Evolutionary conservation across 2,888 invertebrate genomes (phyloP).

Genomic region (Drosophila kuntzei): DNA sequence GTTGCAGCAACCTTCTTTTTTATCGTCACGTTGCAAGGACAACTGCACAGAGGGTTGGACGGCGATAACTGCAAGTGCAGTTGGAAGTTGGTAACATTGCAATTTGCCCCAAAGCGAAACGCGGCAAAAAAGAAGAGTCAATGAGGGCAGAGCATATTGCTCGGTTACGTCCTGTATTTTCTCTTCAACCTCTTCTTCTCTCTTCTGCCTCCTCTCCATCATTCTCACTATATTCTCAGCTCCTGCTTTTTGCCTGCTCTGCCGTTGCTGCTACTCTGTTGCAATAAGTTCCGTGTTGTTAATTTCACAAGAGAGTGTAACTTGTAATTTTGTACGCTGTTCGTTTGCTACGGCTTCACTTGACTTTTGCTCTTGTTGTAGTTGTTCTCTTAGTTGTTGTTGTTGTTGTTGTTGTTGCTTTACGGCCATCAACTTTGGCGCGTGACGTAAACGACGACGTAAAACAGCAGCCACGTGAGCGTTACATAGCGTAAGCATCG

Average conservation of each 20-base stretch:
- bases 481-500: constrained; percentile 63
- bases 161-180: not conserved
- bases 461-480: constrained; percentile 71
- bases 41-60: not conserved
- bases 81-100: constrained; percentile 41
- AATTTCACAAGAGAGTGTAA: constrained; percentile 79
- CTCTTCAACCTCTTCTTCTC: not conserved
- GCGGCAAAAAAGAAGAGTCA: constrained; percentile 60
- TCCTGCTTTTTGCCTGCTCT: constrained; percentile 8
- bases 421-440: constrained; percentile 65
- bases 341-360: constrained; percentile 55
- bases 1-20: constrained; percentile 50
- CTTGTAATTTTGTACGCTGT: constrained; percentile 71
- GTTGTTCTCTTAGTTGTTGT: constrained; percentile 5
- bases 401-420: constrained; percentile 30
- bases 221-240: not conserved
- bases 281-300: constrained; percentile 83
- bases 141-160: constrained; percentile 49
- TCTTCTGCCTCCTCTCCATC: not conserved
- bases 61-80: constrained; percentile 18
- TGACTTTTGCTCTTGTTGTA: constrained; percentile 22
- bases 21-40: constrained; percentile 47
- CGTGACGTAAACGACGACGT: constrained; percentile 73
- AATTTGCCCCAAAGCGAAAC: constrained; percentile 45
- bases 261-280: constrained; percentile 36